A percentile compares a stretch with the other conserved stretches of the same genome.
Conservation (phyloP, 2,113 vertebrate genomes). For the zebrafish (Danio rerio) region GRCz12tu NC_133188.1:10702501-10703000, state of each 20-base stretch:
- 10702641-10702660: constrained; percentile 99
- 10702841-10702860: constrained; percentile 95
- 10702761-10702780: constrained; percentile 33
- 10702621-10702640: constrained; percentile 97
- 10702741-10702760: constrained; percentile 55
- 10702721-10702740: constrained; percentile 83
- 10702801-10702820: constrained; percentile 93
- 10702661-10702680: constrained; percentile 97
- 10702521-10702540: constrained; percentile 88
- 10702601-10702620: constrained; percentile 88
- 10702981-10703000: constrained; percentile 88
- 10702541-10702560: constrained; percentile 77
- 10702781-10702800: constrained; percentile 81
- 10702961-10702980: constrained; percentile 77
- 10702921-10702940: constrained; percentile 90
- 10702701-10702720: constrained; percentile 92
- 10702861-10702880: constrained; percentile 98
- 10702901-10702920: constrained; percentile 96
- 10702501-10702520: constrained; percentile 97
- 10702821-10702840: constrained; percentile 88
- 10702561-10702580: constrained; percentile 64
- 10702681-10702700: constrained; percentile 88
- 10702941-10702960: constrained; percentile 73
- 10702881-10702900: constrained; percentile 99
- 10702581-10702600: constrained; percentile 87